phyloP scores from a whole-genome alignment of 2,888 invertebrate species.

The Pelosia muscerda region DNA sequence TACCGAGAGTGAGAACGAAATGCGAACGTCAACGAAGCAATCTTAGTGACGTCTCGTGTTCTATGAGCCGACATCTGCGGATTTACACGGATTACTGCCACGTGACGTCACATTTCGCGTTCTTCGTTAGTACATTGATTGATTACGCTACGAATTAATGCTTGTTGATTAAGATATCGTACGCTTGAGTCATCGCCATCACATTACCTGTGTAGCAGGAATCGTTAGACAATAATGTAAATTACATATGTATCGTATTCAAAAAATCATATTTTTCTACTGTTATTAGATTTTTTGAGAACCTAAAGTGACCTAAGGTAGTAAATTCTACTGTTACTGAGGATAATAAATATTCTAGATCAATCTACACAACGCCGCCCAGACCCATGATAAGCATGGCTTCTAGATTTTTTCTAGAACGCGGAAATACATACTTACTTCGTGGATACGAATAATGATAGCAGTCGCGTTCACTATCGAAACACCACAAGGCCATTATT shows the following conservation, averaged over 20 bases:
- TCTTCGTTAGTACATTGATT: slow-evolving; percentile 7
- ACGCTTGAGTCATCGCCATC: not conserved
- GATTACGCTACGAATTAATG: not conserved
- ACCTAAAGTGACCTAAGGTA: no score
- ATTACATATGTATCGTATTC: not conserved
- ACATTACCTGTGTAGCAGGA: not conserved
- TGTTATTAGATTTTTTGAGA: no score
- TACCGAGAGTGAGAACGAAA: no score
- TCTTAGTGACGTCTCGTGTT: slow-evolving; percentile 21
- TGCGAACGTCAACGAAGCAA: slow-evolving; percentile 45
- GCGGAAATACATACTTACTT: no score
- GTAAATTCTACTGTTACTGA: no score
- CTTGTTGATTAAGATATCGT: slow-evolving; percentile 8
- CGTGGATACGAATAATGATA: no score
- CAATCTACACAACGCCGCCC: no score
- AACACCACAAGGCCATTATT: no score
- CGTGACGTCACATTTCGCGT: slow-evolving; percentile 22
- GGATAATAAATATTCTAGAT: no score
- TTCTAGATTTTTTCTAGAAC: no score
- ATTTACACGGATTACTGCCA: slow-evolving; percentile 31
- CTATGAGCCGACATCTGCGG: slow-evolving; percentile 31
- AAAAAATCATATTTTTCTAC: not conserved
- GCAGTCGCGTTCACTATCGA: no score
- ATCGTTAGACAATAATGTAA: not conserved
- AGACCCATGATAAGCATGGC: no score